A percentile compares a stretch with the other conserved stretches of the same genome.
phyloP scores from a whole-genome alignment of 2,113 vertebrate genomes.

The Colinus virginianus region DNA sequence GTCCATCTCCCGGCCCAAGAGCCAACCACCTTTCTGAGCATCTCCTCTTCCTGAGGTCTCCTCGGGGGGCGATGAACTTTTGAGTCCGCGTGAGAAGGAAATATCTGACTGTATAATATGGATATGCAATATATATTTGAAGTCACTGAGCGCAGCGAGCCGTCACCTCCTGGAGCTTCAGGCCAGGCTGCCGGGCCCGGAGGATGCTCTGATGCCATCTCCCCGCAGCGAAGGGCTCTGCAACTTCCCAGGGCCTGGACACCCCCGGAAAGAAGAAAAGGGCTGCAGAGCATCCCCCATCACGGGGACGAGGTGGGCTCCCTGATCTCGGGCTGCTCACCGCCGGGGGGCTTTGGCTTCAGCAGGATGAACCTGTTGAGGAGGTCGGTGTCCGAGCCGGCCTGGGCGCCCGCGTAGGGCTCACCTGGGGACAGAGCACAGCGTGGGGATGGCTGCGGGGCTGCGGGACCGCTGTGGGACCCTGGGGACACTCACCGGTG shows the following conservation, averaged over 20 bases:
- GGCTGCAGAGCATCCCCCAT: background rate
- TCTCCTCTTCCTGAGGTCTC: background rate
- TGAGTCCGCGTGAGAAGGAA: conserved; percentile 46
- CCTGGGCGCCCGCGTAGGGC: conserved; percentile 52
- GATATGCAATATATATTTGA: conserved; percentile 76
- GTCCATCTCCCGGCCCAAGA: background rate
- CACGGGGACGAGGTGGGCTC: conserved; percentile 65
- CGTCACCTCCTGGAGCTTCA: background rate
- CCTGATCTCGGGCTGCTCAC: conserved; percentile 47
- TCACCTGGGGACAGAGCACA: conserved; percentile 70
- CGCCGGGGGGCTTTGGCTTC: conserved; percentile 78
- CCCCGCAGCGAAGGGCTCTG: background rate
- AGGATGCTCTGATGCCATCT: background rate
- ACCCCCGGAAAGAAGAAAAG: background rate
- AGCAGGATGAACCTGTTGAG: conserved; percentile 81
- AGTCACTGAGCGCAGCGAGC: conserved; percentile 66
- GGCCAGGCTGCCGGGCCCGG: background rate
- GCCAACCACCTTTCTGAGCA: background rate
- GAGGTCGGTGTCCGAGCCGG: conserved; percentile 80
- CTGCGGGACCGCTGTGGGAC: rapidly evolving
- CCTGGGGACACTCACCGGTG: conserved; percentile 65
- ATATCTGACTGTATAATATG: conserved; percentile 64
- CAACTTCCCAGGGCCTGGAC: background rate
- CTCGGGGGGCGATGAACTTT: conserved; percentile 3
- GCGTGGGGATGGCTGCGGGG: background rate